Conservation (phyloP, 2,113 vertebrate genomes). For the Anoura caudifer region DNA sequence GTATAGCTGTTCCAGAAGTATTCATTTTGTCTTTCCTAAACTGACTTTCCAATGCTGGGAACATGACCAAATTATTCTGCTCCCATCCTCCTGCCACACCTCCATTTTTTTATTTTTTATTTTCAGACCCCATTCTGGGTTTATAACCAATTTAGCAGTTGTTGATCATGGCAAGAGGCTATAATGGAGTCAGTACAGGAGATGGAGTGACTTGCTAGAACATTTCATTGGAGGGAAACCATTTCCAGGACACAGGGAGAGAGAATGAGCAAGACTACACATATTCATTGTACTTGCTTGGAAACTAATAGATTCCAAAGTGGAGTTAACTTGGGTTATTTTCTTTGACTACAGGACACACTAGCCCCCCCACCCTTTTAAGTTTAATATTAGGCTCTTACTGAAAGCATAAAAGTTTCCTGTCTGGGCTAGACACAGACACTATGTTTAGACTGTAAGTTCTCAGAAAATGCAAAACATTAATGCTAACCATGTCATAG, state of each 20-base stretch:
- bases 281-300: not conserved
- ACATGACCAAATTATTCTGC: conserved; percentile 39
- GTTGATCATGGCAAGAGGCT: not conserved
- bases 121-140: conserved; percentile 28
- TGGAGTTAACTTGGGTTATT: not conserved
- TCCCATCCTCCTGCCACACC: not conserved
- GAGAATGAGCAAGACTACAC: not conserved
- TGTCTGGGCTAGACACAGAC: not conserved
- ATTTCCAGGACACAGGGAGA: not conserved
- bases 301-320: not conserved
- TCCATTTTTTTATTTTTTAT: not conserved
- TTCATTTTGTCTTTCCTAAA: conserved; percentile 53
- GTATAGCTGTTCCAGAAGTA: conserved; percentile 49
- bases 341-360: not conserved
- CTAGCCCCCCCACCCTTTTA: not conserved
- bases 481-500: not conserved
- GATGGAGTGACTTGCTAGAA: not conserved
- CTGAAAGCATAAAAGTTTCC: not conserved
- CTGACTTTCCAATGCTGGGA: conserved; percentile 36
- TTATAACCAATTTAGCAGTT: conserved; percentile 3
- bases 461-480: not conserved
- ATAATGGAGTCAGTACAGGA: not conserved
- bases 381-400: not conserved
- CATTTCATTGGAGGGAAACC: not conserved
- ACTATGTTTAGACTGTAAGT: not conserved